Conservation (phyloP, 2,888 invertebrate genomes). For the Alentia gelatinosa region DNA sequence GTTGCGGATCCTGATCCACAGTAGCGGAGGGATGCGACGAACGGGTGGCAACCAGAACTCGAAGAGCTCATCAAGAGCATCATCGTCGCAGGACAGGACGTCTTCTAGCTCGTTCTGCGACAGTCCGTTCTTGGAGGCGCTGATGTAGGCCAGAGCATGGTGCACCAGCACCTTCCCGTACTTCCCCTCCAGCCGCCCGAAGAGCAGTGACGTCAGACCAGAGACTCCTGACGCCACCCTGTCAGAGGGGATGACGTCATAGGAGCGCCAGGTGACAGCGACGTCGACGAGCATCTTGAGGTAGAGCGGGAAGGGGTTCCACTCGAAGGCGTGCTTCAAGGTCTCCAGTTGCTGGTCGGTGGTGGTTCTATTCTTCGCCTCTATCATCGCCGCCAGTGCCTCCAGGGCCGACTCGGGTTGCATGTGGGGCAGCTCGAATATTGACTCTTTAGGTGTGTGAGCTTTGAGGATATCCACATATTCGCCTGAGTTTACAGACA, state of each 20-base stretch:
- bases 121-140: slow-evolving; percentile 65
- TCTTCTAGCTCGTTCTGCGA: slow-evolving; percentile 66
- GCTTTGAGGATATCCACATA: slow-evolving; percentile 57
- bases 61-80: slow-evolving; percentile 64
- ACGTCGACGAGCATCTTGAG: slow-evolving; percentile 62
- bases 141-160: slow-evolving; percentile 65
- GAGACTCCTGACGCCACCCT: slow-evolving; percentile 47
- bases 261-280: slow-evolving; percentile 64
- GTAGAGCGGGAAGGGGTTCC: slow-evolving; percentile 64
- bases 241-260: slow-evolving; percentile 61
- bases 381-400: not conserved
- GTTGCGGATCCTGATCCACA: slow-evolving; percentile 63
- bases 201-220: slow-evolving; percentile 58
- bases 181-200: slow-evolving; percentile 61
- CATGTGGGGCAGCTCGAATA: slow-evolving; percentile 18
- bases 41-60: slow-evolving; percentile 69
- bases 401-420: not conserved
- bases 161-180: slow-evolving; percentile 61
- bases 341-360: slow-evolving; percentile 53
- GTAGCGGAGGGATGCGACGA: slow-evolving; percentile 67
- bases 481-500: slow-evolving; percentile 57
- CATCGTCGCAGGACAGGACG: slow-evolving; percentile 66
- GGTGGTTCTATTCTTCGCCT: slow-evolving; percentile 15
- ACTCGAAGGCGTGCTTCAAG: slow-evolving; percentile 58
- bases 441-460: slow-evolving; percentile 51